These are phyloP conservation scores for Drosophila kurseongensis DNA, from an alignment of 1,140 invertebrate genomes.

Conservation along the genomic window DNA sequence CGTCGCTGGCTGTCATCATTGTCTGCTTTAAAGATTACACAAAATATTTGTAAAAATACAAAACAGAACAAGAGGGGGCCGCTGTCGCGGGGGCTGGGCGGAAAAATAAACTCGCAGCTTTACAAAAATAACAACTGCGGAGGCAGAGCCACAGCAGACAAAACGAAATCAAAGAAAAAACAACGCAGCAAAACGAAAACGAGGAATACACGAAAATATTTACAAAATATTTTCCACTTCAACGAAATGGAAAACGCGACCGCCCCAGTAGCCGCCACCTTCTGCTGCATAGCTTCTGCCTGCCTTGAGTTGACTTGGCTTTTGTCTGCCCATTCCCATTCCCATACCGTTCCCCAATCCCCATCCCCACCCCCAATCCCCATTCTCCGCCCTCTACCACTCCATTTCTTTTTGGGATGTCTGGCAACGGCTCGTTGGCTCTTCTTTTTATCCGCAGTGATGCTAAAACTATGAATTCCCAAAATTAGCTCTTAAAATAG, in stretches of 20 bases:
- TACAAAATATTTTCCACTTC: conserved; percentile 84
- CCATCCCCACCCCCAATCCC: not conserved
- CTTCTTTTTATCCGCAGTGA: conserved; percentile 3
- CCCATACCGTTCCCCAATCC: not conserved
- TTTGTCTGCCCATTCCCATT: conserved; percentile 58
- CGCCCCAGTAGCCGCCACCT: conserved; percentile 64
- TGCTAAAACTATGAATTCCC: conserved; percentile 3
- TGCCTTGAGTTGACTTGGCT: conserved; percentile 75
- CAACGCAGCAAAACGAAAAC: conserved; percentile 34
- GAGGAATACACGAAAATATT: conserved; percentile 75
- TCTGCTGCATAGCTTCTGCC: conserved; percentile 45
- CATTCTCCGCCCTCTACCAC: not conserved
- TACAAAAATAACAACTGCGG: conserved; percentile 81
- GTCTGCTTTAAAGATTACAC: conserved; percentile 84
- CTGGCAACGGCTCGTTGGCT: conserved; percentile 78
- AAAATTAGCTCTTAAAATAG: not conserved
- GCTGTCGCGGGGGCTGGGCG: not conserved
- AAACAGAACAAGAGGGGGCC: conserved; percentile 66
- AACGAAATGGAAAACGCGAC: conserved; percentile 83
- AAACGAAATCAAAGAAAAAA: conserved; percentile 63
- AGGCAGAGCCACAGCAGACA: conserved; percentile 55
- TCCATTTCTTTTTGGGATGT: conserved; percentile 48
- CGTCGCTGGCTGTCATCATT: conserved; percentile 80
- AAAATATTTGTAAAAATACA: conserved; percentile 84
- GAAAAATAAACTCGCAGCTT: conserved; percentile 79